Conservation (phyloP, 2,888 invertebrate genomes). For the Hemaris fuciformis region DNA sequence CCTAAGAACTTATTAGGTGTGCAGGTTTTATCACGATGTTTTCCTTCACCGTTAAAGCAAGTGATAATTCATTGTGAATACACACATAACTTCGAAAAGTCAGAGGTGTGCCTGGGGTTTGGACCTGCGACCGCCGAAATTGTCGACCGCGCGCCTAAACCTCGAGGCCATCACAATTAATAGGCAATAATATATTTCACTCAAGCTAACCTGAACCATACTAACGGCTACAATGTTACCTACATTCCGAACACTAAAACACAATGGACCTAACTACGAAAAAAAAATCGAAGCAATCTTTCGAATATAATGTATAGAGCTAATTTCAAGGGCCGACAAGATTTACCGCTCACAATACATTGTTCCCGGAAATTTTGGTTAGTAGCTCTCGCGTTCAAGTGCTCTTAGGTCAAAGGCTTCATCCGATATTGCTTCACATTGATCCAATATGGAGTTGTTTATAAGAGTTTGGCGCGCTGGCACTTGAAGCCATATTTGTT, state of each 20-base stretch:
- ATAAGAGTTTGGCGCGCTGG: neutral
- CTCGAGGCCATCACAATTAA: no score
- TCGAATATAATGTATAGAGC: neutral
- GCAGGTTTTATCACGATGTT: no score
- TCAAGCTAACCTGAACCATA: no score
- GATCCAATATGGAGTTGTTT: neutral
- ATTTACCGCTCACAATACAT: neutral
- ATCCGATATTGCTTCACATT: neutral
- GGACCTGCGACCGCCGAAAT: no score
- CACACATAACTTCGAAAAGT: no score
- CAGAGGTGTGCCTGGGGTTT: no score
- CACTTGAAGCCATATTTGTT: neutral
- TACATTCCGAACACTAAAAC: neutral
- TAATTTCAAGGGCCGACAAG: neutral
- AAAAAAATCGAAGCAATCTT: constrained; percentile 14
- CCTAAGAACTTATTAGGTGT: no score
- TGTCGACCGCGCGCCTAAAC: no score
- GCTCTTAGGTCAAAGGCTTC: neutral
- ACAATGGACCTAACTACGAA: neutral
- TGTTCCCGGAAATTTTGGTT: constrained; percentile 4
- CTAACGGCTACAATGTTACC: neutral
- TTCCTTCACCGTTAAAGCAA: no score
- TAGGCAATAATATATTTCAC: no score
- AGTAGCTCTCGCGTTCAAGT: neutral
- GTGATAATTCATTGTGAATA: no score